Base-by-base conservation (phyloP, 2,888 invertebrate species). In the Pseudanteris insignis region DNA sequence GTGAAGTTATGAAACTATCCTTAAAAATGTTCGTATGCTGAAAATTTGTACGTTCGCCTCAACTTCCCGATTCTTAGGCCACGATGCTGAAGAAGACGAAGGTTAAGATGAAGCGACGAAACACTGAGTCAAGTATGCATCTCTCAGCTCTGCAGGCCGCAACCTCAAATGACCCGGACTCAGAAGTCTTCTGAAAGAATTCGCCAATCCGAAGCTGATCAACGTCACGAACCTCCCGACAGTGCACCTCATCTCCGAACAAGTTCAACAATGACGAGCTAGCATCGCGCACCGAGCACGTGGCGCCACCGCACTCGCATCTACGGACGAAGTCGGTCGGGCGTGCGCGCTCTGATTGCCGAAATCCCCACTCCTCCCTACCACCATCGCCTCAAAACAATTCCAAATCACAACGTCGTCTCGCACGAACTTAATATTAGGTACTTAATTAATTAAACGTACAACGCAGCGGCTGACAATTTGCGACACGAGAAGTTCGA, bases 71-170 rank as follows among this genome's bases (percentile, higher is more conserved):
- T 83, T 84, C 84, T 84, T 86, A 97, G 97, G 97, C 98, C 82
- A 97, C 97, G 84, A 98, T 98, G 98, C 88, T 98, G 86, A 97
- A 97, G 90, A 97, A 98, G 88, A 91, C 90, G 83, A 92, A 92
- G 85, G 88, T 88, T 79, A 97, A 97, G 87, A 95, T 96, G 89
- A 95, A 95, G 84, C 87, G 96, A 73, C 90, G 96, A 81, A 94
- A 96, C 85, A 94, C 94, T 72, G 93, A 94, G 85, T 90, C 91
- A 72, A 86, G 87, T 74, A 89, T 89, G 89, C 78, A 83, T 74
- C 81, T 83, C 53, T 83, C 84, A 47, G 83, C 83, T 71, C 82
- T 68, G 81, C 82, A 81, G 65, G 82, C 79, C 53, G 81, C 81
- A 26, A 70, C 77, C 10, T 72, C 82, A 63, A 81, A 81, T 59